Percentiles rank a stretch among this genome's conserved stretches.
Conservation (phyloP, 1,140 invertebrate genomes). For the Spodoptera litura region DNA sequence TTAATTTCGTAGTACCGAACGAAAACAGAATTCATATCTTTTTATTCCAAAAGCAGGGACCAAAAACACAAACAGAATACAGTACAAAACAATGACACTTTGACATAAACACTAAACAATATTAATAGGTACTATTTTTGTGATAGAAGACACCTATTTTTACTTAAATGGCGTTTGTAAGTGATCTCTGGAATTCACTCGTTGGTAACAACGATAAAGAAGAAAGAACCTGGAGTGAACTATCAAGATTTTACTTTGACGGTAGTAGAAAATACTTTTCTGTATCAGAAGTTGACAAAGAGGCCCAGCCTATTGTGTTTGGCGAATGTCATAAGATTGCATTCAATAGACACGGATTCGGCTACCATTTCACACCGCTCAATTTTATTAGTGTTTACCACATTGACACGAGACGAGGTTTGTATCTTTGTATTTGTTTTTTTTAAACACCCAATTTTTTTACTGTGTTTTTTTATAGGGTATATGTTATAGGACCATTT, state of each 20-base stretch:
- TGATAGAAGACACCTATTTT: conserved; percentile 17
- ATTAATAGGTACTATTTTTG: conserved; percentile 56
- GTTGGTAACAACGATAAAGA: conserved; percentile 75
- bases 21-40: not conserved
- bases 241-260: conserved; percentile 86
- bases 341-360: conserved; percentile 80
- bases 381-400: conserved; percentile 88
- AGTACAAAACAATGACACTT: conserved; percentile 45
- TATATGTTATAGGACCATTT: too few relatives aligned
- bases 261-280: conserved; percentile 89
- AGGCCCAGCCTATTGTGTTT: conserved; percentile 88
- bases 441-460: not conserved
- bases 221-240: conserved; percentile 74
- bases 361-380: conserved; percentile 86
- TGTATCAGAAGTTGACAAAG: conserved; percentile 88
- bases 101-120: conserved; percentile 52
- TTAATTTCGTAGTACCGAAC: conserved; percentile 1
- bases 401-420: conserved; percentile 90
- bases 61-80: conserved; percentile 7
- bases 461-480: too few relatives aligned
- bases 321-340: conserved; percentile 81
- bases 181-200: conserved; percentile 80
- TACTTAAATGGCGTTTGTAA: conserved; percentile 82
- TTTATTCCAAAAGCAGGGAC: conserved; percentile 4
- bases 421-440: conserved; percentile 51